Conservation (phyloP, 2,888 invertebrate genomes). For the Aleiodes leptofemur region DNA sequence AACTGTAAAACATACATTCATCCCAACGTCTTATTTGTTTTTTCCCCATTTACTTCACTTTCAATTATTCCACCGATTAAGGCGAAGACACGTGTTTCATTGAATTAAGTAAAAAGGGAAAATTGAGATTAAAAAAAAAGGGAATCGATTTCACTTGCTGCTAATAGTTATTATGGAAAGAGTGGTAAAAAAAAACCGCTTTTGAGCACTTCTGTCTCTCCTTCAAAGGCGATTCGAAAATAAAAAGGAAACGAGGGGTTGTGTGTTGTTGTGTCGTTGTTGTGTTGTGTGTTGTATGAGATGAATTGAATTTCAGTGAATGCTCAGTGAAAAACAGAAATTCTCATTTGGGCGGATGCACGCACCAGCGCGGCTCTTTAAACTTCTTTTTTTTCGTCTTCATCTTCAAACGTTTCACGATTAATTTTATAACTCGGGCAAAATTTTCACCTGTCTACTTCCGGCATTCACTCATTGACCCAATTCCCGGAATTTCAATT, state of each 20-base stretch:
- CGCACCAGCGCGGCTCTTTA: slow-evolving; percentile 22
- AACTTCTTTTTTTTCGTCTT: slow-evolving; percentile 20
- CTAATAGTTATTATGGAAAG: too few relatives aligned
- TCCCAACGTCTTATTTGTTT: too few relatives aligned
- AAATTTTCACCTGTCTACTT: slow-evolving; percentile 32
- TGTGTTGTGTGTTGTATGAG: slow-evolving; percentile 7
- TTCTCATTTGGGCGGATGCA: slow-evolving; percentile 32
- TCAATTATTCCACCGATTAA: slow-evolving; percentile 33
- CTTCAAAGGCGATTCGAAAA: not conserved
- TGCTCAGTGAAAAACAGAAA: slow-evolving; percentile 20
- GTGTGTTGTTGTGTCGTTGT: not conserved
- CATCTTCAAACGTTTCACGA: not conserved
- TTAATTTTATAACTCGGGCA: slow-evolving; percentile 27
- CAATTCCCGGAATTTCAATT: slow-evolving; percentile 17
- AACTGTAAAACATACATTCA: not conserved
- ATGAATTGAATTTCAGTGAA: slow-evolving; percentile 16
- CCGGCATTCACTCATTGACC: slow-evolving; percentile 32
- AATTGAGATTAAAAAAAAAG: slow-evolving; percentile 31
- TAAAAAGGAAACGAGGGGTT: slow-evolving; percentile 14
- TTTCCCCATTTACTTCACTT: too few relatives aligned
- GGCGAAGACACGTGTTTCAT: slow-evolving; percentile 44
- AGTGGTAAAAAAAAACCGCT: too few relatives aligned
- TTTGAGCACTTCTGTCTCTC: slow-evolving; percentile 4
- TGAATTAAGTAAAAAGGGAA: slow-evolving; percentile 26
- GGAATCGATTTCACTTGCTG: slow-evolving; percentile 48